Base-by-base conservation (phyloP, 1,140 invertebrate species). In the Marisa cornuarietis region DNA sequence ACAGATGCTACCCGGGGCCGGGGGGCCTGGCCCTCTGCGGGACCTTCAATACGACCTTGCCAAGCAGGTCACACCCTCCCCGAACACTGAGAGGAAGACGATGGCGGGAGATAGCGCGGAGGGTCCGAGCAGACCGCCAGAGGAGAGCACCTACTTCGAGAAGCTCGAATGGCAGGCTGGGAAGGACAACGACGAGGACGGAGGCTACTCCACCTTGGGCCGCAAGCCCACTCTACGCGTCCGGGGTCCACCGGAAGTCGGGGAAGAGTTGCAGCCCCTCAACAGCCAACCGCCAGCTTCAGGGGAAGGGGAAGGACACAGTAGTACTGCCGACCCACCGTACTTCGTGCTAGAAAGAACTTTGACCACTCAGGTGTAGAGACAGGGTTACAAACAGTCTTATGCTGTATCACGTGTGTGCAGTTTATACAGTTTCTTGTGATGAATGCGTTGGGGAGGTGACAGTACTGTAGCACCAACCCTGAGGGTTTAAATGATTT, bases 61-160 rank as follows among this genome's bases (percentile, higher is more conserved):
- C 18, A 58, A 58, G 52, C 49, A 74, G 20, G 49, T 58, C 16
- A 51, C 13, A 5, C 42, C 42, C 24, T 22, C 69, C 8, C 69
- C 54, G 16, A 18, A 58, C 54, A 58, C 54, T 11, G 16, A 11
- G 11, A 58, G 54, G 16, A 58, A 58, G 54, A 58, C 54, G 54
- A 18, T 58, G 11, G 54, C 54, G 11, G 54, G 54, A 11, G 20
- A 51, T n/a, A 24, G 18, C 1, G 31, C 31, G 26, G 51, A 18
- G 31, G 69, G 31, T 22, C 0, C 26, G 1, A 51, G 31, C 13
- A 24, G 16, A 6, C 22, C 49, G 24, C 31, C 71, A 16, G 31
- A 31, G n/a, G 71, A 72, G 18, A 20, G 71, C 6, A 72, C 71
- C 71, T 72, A 72, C 49, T 72, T 72, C 24, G 71, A 72, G 49